Percentiles rank a stretch among this genome's conserved stretches.
phyloP scores from a whole-genome alignment of 2,797 vertebrate species.

The Florisuga fusca region DNA sequence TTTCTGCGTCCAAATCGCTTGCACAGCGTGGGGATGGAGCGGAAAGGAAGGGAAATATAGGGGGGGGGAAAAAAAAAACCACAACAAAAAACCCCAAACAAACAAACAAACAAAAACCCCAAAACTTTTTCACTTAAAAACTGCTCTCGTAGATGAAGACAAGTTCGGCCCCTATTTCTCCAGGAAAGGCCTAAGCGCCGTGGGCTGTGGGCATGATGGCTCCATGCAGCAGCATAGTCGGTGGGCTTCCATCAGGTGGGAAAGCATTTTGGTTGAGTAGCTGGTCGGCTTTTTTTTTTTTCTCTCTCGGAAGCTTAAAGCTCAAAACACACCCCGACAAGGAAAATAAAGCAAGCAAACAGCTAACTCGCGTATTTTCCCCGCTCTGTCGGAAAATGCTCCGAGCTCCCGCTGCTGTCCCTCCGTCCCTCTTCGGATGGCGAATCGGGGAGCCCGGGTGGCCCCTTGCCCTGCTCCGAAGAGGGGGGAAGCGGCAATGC shows the following conservation, averaged over 20 bases:
- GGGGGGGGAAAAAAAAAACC: neutral
- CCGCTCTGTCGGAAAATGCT: neutral
- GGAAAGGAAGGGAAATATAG: neutral
- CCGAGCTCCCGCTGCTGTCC: accelerated
- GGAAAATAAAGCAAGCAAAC: neutral
- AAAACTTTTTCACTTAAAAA: neutral
- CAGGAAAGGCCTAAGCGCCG: neutral
- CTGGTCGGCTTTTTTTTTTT: accelerated
- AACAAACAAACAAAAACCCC: too few relatives aligned
- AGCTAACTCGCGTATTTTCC: neutral
- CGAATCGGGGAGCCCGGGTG: neutral
- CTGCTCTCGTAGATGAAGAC: neutral
- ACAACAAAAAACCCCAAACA: too few relatives aligned
- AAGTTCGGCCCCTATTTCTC: neutral
- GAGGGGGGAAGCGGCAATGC: neutral
- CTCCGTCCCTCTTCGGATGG: neutral
- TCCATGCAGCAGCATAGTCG: neutral
- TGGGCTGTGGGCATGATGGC: neutral
- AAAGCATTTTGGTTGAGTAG: neutral
- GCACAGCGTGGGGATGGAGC: neutral
- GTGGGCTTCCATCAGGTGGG: too few relatives aligned
- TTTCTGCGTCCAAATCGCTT: neutral
- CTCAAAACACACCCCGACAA: conserved; percentile 39
- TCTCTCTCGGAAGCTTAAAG: neutral
- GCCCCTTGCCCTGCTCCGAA: neutral